Evolutionary conservation across 2,888 invertebrate species (phyloP), one percentile per base, ranked within the genome.

Genomic region (Metellina segmentata): DNA sequence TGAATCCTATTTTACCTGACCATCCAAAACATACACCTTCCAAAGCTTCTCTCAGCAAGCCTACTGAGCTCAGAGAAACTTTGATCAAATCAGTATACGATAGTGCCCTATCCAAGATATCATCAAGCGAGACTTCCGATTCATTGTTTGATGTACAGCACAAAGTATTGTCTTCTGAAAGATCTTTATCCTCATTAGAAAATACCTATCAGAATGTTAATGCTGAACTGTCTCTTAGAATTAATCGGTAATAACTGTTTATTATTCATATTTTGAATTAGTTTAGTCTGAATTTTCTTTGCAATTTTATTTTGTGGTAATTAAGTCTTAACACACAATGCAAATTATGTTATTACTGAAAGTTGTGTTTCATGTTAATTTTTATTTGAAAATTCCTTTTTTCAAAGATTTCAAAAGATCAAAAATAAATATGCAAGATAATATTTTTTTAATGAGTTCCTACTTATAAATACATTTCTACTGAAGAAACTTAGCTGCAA

Each of bases 161-260:
- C 49, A 48, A 86, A 61, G 13, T 49, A 13, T 72, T 72, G 51
- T 86, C 90, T 53, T 91, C 91, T 16, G 83, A 69, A 81, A 61
- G 49, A n/a, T 87, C 91, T 53, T 87, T 86, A 53, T 91, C 91
- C 9, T 78, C 87, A 52, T 81, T 91, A 70, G 78, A 78, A 49
- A 77, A 86, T 70, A 81, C 85, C 0, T 90, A 81, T 75, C 49
- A 51, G 6, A 74, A 81, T 75, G 51, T 61, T 52, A 48, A 85
- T 69, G 71, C 72, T 9, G 20, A 81, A 51, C 81, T 69, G 7
- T 88, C 81, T 16, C 52, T 70, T 34, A 13, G 70, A 52, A 75
- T 74, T 16, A 53, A 72, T 19, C 75, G 77, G 89, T 89, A 77
- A 78, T 16, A 51, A n/a, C 74, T 49, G 16, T 13, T n/a, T 71